Evolutionary conservation across 2,113 vertebrate genomes (phyloP).

Genomic region (Bubo blakistoni): DNA sequence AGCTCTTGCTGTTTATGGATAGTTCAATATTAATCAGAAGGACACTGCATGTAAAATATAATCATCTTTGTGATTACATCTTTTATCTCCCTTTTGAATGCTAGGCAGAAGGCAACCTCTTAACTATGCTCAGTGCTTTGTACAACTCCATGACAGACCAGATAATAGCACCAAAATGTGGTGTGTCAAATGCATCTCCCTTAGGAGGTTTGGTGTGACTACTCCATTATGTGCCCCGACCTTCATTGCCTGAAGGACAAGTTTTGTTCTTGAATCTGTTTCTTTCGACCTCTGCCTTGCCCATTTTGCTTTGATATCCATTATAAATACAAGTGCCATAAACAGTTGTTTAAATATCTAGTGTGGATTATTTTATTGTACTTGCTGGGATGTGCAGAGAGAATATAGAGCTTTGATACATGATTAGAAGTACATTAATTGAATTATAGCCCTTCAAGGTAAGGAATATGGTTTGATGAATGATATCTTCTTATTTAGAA

Average conservation of each 20-base stretch:
- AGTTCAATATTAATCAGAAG: constrained; percentile 15
- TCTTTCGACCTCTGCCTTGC: not conserved
- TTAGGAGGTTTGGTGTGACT: constrained; percentile 64
- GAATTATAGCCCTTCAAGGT: not conserved
- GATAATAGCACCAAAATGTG: constrained; percentile 30
- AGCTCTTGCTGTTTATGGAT: not conserved
- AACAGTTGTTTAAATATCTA: not conserved
- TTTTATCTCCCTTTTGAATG: not conserved
- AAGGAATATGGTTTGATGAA: not conserved
- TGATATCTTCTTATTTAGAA: not conserved
- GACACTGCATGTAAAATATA: not conserved
- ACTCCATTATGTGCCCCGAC: constrained; percentile 64
- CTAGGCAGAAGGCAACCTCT: not conserved
- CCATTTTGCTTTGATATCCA: not conserved
- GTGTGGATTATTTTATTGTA: not conserved
- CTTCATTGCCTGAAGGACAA: constrained; percentile 47
- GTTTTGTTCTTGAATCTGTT: constrained; percentile 8
- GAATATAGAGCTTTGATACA: not conserved
- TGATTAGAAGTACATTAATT: not conserved
- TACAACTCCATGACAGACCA: not conserved
- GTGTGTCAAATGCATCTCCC: constrained; percentile 65
- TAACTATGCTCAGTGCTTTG: not conserved
- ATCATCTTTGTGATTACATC: not conserved
- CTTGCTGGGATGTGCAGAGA: not conserved
- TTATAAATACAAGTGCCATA: not conserved